phyloP scores from a whole-genome alignment of 2,888 invertebrate species.

The Heliconius erato region DNA sequence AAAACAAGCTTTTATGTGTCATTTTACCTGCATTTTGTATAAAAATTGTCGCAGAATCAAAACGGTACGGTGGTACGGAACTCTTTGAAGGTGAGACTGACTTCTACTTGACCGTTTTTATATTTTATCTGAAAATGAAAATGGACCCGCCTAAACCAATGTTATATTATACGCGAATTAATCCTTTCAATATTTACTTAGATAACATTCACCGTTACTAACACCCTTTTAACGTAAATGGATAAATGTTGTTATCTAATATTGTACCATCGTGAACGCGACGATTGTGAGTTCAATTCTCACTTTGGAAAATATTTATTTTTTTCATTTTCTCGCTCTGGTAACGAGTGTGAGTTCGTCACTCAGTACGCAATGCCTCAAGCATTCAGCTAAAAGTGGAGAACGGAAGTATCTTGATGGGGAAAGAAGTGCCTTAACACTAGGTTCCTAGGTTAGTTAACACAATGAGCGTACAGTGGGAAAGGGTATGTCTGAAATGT shows the following conservation, averaged over 20 bases:
- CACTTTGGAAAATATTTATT: background rate
- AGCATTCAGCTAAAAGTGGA: background rate
- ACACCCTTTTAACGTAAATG: background rate
- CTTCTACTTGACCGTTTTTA: no score
- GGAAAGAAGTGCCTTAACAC: background rate
- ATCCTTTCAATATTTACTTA: slow-evolving; percentile 32
- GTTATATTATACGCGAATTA: background rate
- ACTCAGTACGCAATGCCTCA: background rate
- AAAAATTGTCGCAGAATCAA: no score
- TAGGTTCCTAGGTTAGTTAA: background rate
- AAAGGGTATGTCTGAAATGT: background rate
- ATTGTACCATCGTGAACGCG: background rate
- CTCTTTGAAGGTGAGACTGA: no score
- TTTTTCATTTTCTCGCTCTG: background rate
- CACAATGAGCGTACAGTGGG: no score
- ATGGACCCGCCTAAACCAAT: slow-evolving; percentile 19
- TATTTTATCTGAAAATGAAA: slow-evolving; percentile 29
- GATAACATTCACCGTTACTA: background rate
- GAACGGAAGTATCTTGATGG: background rate
- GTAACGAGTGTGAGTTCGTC: no score
- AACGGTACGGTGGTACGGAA: no score
- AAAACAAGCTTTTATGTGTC: no score
- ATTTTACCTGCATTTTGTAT: no score
- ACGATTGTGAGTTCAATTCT: background rate
- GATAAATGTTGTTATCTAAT: background rate